Percentiles rank a stretch among this genome's conserved stretches.
These are phyloP conservation scores for Podarcis cretensis DNA, from an alignment of 2,113 vertebrate species.

Conservation along the genomic window DNA sequence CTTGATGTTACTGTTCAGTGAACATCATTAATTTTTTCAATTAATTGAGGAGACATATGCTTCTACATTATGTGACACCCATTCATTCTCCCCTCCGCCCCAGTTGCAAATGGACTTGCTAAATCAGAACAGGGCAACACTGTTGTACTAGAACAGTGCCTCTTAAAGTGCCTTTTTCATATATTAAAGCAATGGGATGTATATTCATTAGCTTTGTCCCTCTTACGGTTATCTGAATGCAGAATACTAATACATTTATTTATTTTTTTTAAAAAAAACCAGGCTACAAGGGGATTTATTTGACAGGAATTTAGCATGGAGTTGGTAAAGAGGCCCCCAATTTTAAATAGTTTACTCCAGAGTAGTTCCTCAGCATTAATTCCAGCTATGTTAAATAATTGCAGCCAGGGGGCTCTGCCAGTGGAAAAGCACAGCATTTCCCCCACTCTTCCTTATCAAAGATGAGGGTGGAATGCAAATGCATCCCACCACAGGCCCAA, in stretches of 20 bases:
- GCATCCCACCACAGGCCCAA: not conserved
- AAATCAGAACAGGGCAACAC: slow-evolving; percentile 34
- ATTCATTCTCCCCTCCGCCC: slow-evolving; percentile 29
- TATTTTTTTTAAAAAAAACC: not conserved
- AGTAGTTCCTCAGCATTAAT: not conserved
- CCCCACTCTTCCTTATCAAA: not conserved
- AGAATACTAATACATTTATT: not conserved
- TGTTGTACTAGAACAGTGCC: not conserved
- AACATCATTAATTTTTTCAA: slow-evolving; percentile 38
- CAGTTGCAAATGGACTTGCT: slow-evolving; percentile 57
- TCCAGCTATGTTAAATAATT: not conserved
- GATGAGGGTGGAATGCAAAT: not conserved
- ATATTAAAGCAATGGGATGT: not conserved
- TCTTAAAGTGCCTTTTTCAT: not conserved
- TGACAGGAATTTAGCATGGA: not conserved
- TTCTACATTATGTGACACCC: slow-evolving; percentile 38
- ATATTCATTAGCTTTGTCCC: not conserved
- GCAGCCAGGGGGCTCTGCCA: not conserved
- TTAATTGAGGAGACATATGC: slow-evolving; percentile 64
- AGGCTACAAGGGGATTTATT: slow-evolving; percentile 15
- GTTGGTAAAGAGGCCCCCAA: not conserved
- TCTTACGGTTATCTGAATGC: not conserved
- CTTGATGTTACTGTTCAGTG: slow-evolving; percentile 33
- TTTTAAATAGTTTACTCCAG: not conserved
- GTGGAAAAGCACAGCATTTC: not conserved